A percentile compares a stretch with the other conserved stretches of the same genome.
Evolutionary conservation across 2,888 invertebrate species (phyloP).

Genomic region (Camptogramma bilineatum): DNA sequence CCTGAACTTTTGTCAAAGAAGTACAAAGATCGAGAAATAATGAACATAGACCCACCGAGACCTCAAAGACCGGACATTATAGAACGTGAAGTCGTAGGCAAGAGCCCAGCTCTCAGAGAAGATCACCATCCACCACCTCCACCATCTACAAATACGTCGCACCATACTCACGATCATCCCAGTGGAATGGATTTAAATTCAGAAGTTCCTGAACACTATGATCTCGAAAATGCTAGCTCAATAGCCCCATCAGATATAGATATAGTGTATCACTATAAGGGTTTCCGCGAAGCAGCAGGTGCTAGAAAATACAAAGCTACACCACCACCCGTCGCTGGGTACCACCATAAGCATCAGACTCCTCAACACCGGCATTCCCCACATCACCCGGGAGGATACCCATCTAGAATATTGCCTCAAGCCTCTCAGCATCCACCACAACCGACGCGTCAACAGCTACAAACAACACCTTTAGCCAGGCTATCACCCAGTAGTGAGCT

Average conservation of each 20-base stretch:
- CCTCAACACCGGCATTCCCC: slow-evolving; percentile 92
- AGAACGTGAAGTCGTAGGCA: slow-evolving; percentile 94
- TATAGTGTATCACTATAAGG: slow-evolving; percentile 98
- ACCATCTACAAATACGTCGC: slow-evolving; percentile 89
- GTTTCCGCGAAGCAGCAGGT: slow-evolving; percentile 93
- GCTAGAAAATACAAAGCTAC: slow-evolving; percentile 95
- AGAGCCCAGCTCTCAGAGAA: slow-evolving; percentile 91
- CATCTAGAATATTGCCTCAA: slow-evolving; percentile 90
- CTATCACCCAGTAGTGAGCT: slow-evolving; percentile 96
- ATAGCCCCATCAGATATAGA: slow-evolving; percentile 99
- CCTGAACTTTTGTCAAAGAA: slow-evolving; percentile 95
- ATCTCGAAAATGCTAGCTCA: slow-evolving; percentile 98
- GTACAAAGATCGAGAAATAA: slow-evolving; percentile 94
- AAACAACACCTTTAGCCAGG: slow-evolving; percentile 95
- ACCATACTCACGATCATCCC: slow-evolving; percentile 90
- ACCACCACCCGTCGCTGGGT: slow-evolving; percentile 91
- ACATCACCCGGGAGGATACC: slow-evolving; percentile 90
- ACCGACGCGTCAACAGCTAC: slow-evolving; percentile 89
- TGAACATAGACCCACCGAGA: slow-evolving; percentile 89
- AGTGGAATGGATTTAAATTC: slow-evolving; percentile 90
- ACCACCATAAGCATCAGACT: slow-evolving; percentile 91
- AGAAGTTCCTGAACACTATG: slow-evolving; percentile 96
- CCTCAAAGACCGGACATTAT: slow-evolving; percentile 97
- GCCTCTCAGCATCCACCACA: slow-evolving; percentile 88
- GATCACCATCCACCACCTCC: slow-evolving; percentile 93